phyloP scores from a whole-genome alignment of 2,797 vertebrate genomes.

The Sebastes kiyomatsui region DNA sequence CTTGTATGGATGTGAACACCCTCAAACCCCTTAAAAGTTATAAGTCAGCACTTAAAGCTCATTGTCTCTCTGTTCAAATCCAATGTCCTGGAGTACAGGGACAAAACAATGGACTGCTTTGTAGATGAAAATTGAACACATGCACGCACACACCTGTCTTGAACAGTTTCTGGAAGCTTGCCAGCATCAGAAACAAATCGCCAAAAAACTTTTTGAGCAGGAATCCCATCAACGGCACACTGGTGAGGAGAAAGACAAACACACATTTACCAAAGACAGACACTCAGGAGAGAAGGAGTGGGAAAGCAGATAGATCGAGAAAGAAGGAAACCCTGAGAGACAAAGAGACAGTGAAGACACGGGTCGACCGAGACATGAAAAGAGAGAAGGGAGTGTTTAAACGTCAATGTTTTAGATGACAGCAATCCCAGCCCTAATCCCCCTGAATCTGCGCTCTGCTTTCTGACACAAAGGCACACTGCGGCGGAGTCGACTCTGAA shows the following conservation, averaged over 20 bases:
- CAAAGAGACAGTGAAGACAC: neutral
- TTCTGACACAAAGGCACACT: conserved; percentile 18
- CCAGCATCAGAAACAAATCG: neutral
- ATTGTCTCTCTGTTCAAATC: neutral
- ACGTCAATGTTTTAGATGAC: conserved; percentile 41
- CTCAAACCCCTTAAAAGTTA: neutral
- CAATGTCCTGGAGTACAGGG: neutral
- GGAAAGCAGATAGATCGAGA: neutral
- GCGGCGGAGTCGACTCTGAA: conserved; percentile 8
- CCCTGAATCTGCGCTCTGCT: conserved; percentile 26
- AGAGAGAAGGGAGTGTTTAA: conserved; percentile 23
- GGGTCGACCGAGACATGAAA: neutral
- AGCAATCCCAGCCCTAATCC: conserved; percentile 37
- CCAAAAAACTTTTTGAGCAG: neutral
- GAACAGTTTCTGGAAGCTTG: neutral
- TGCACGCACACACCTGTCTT: neutral
- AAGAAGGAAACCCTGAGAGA: conserved; percentile 3
- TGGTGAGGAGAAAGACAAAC: conserved; percentile 6
- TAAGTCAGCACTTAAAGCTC: neutral
- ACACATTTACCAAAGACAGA: neutral
- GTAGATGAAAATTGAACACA: neutral
- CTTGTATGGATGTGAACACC: too few relatives aligned
- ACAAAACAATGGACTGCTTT: neutral
- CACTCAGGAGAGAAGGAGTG: neutral
- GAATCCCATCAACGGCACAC: neutral